Evolutionary conservation across 2,113 vertebrate species (phyloP).

Genomic region (Phaethornis superciliosus): DNA sequence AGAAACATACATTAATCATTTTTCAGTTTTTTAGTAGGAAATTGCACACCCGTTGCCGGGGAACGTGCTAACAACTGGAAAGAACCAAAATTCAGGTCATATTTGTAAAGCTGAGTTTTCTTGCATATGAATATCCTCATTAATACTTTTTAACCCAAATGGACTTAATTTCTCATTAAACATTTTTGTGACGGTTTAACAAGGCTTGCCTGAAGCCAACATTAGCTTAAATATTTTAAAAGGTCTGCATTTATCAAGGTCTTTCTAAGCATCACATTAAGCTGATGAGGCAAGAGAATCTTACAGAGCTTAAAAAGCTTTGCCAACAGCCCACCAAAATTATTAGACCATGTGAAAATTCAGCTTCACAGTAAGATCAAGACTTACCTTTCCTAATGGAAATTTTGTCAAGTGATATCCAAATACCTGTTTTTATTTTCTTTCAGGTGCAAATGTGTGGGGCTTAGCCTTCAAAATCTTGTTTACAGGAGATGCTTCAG

Average conservation of each 20-base stretch:
- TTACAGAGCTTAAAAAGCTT: constrained; percentile 7
- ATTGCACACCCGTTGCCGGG: background rate
- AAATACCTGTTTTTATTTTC: background rate
- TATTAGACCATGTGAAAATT: background rate
- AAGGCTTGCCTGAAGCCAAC: constrained; percentile 35
- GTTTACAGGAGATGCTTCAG: background rate
- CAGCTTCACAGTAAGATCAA: background rate
- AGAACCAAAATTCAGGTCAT: constrained; percentile 1
- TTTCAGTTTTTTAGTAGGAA: background rate
- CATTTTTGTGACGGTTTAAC: constrained; percentile 29
- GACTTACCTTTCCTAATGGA: background rate
- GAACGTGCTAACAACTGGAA: background rate
- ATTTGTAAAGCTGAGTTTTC: background rate
- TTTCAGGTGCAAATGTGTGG: background rate
- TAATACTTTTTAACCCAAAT: constrained; percentile 15
- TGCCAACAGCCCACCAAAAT: background rate
- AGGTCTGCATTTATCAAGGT: constrained; percentile 38
- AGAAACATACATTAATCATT: background rate
- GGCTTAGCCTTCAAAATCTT: background rate
- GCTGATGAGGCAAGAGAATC: background rate
- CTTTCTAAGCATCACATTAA: constrained; percentile 17
- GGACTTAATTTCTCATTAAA: constrained; percentile 27
- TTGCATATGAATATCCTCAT: constrained; percentile 18
- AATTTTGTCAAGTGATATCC: background rate
- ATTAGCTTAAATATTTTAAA: constrained; percentile 70